Evolutionary conservation across 2,797 vertebrate genomes (phyloP).

Genomic region (Capromys pilorides): DNA sequence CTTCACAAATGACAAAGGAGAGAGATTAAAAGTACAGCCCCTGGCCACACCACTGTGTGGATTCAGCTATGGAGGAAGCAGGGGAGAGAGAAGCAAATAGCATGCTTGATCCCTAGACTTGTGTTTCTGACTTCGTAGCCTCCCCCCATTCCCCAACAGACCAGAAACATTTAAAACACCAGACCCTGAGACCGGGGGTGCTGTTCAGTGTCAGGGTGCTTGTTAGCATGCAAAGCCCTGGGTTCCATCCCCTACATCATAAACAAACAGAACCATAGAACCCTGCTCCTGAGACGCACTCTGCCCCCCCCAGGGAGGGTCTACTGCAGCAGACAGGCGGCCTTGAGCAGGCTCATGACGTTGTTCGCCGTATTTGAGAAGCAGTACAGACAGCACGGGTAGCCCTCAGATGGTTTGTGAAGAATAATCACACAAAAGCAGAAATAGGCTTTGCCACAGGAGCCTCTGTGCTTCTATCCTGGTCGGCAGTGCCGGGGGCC

Average conservation of each 20-base stretch:
- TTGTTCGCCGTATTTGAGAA: neutral
- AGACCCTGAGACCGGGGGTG: neutral
- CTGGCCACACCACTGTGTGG: neutral
- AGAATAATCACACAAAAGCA: neutral
- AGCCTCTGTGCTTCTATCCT: neutral
- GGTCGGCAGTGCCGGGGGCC: neutral
- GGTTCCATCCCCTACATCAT: neutral
- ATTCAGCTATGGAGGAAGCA: neutral
- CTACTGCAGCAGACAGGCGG: fast-evolving
- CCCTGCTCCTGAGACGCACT: neutral
- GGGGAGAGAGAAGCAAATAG: too few species aligned
- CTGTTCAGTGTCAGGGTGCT: neutral
- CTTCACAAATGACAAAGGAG: neutral
- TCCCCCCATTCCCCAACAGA: neutral
- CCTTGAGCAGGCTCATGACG: neutral
- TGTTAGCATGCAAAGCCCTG: neutral
- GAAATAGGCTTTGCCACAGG: neutral
- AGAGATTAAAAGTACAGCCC: neutral
- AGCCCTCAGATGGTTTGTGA: too few species aligned
- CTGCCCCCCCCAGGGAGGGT: neutral
- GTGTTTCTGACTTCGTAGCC: neutral
- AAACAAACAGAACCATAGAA: neutral
- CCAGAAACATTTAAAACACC: neutral
- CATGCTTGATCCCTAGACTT: neutral
- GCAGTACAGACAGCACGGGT: neutral